Evolutionary conservation across 2,888 invertebrate genomes (phyloP).

Genomic region (Athripsodes cinereus): DNA sequence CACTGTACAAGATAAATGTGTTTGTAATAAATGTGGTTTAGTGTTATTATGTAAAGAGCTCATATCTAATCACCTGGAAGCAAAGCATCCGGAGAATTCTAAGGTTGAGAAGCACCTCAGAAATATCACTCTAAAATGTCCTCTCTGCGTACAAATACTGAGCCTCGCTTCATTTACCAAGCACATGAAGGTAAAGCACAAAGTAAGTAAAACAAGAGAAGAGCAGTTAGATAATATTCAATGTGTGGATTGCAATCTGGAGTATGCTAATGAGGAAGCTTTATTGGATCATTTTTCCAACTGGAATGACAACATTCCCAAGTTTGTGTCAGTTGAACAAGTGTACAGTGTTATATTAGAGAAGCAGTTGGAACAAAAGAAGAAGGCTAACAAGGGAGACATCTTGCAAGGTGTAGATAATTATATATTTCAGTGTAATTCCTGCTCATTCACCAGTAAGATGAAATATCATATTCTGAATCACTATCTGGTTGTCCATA

Average conservation of each 20-base stretch:
- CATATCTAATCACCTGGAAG: background rate
- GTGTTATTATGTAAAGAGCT: background rate
- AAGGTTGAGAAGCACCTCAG: background rate
- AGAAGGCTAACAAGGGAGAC: background rate
- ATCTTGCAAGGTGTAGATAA: background rate
- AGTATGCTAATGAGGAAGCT: background rate
- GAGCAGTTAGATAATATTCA: background rate
- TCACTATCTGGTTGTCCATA: background rate
- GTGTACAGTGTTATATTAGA: background rate
- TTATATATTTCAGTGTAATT: background rate
- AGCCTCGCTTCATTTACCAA: background rate
- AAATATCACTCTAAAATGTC: background rate
- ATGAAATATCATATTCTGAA: background rate
- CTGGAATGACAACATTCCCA: background rate
- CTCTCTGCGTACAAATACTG: background rate
- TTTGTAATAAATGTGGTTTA: slow-evolving; percentile 4
- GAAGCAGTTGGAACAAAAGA: background rate
- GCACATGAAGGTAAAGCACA: background rate
- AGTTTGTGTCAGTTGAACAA: background rate
- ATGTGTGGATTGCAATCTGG: background rate
- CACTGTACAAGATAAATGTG: background rate
- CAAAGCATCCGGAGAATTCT: background rate
- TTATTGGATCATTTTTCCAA: background rate
- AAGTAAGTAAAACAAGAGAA: background rate
- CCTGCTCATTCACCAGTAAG: background rate